Evolutionary conservation across 1,140 invertebrate genomes (phyloP).

Genomic region (Heliconius himera): DNA sequence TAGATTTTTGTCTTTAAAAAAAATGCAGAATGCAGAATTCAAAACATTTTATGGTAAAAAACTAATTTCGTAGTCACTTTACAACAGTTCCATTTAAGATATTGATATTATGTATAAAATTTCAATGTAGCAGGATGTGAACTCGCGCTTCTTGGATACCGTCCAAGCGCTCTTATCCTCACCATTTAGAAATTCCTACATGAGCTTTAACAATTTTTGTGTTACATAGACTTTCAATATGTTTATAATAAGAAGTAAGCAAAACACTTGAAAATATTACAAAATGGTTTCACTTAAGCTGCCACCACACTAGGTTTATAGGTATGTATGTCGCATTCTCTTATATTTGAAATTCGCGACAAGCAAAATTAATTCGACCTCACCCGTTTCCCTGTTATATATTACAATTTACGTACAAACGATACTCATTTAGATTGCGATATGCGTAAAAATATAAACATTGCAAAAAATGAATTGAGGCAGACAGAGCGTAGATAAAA

Average conservation of each 20-base stretch:
- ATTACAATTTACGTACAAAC: constrained; percentile 21
- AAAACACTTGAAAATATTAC: not conserved
- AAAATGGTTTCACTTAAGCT: not conserved
- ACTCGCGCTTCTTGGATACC: not conserved
- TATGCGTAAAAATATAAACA: constrained; percentile 32
- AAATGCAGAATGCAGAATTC: too few relatives aligned
- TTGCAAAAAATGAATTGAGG: constrained; percentile 54
- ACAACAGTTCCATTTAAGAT: not conserved
- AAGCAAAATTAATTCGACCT: not conserved
- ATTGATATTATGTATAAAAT: not conserved
- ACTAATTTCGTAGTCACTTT: not conserved
- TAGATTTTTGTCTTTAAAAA: too few relatives aligned
- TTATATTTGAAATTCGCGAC: not conserved
- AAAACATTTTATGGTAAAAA: too few relatives aligned
- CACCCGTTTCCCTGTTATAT: constrained; percentile 15
- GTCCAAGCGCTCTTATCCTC: not conserved
- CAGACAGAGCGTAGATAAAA: constrained; percentile 63
- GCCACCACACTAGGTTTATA: not conserved
- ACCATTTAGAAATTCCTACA: not conserved
- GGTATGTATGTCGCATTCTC: too few relatives aligned
- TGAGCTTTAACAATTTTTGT: not conserved
- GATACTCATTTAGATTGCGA: constrained; percentile 4
- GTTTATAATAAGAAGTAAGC: too few relatives aligned
- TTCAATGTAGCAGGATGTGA: constrained; percentile 2
- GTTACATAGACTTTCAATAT: not conserved